These are phyloP conservation scores for Polydrusus cervinus DNA, from an alignment of 2,888 invertebrate genomes.

Conservation along the genomic window DNA sequence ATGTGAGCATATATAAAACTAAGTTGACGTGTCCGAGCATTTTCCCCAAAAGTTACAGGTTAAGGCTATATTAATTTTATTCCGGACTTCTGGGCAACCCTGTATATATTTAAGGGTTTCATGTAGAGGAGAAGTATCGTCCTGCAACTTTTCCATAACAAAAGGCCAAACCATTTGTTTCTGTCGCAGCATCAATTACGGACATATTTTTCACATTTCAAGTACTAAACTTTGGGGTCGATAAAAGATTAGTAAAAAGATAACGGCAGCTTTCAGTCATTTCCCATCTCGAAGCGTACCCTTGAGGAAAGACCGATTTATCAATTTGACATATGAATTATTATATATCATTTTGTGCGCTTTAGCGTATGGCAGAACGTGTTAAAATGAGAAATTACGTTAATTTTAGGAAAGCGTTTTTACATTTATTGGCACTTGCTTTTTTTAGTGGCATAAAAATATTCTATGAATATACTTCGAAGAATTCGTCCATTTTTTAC, in stretches of 20 bases:
- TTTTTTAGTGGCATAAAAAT: constrained; percentile 3
- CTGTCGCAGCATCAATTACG: constrained; percentile 1
- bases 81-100: too few species aligned
- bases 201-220: constrained; percentile 8
- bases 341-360: constrained; percentile 18
- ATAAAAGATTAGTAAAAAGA: constrained; percentile 23
- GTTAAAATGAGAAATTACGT: constrained; percentile 19
- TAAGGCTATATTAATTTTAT: too few species aligned
- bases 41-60: too few species aligned
- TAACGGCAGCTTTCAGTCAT: constrained; percentile 14
- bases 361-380: constrained; percentile 12
- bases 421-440: neutral
- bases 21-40: too few species aligned
- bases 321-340: constrained; percentile 22
- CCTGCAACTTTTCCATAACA: too few species aligned
- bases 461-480: neutral
- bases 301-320: constrained; percentile 22
- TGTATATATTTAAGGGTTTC: too few species aligned
- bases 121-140: too few species aligned
- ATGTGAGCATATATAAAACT: too few species aligned
- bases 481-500: too few species aligned
- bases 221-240: constrained; percentile 16
- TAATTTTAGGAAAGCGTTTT: constrained; percentile 13
- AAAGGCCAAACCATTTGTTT: neutral
- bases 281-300: constrained; percentile 16